A percentile compares a stretch with the other conserved stretches of the same genome.
These are phyloP conservation scores for Bubo scandiacus DNA, from an alignment of 2,113 vertebrate genomes.

Conservation along the genomic window DNA sequence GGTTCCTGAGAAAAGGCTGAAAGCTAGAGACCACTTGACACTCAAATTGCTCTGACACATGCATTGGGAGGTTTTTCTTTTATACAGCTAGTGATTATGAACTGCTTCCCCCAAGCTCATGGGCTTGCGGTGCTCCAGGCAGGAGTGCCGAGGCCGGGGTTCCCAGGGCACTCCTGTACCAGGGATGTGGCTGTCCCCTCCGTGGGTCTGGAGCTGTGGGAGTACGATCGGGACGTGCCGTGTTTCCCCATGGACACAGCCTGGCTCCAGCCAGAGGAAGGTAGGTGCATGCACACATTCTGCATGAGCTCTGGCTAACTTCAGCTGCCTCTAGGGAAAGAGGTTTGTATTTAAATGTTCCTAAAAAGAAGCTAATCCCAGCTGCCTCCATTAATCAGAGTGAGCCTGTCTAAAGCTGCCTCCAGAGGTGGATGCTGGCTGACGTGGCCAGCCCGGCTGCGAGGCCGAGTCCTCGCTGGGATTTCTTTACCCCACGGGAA, in stretches of 20 bases:
- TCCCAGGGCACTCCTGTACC: background rate
- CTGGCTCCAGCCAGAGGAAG: background rate
- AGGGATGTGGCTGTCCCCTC: background rate
- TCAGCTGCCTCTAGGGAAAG: background rate
- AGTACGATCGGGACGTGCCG: background rate
- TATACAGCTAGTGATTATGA: accelerated
- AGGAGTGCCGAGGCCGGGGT: accelerated
- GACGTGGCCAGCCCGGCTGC: background rate
- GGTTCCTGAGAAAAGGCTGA: background rate
- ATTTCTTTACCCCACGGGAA: accelerated
- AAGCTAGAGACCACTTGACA: background rate
- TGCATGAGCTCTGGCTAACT: background rate
- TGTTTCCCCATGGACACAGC: background rate
- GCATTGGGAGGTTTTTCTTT: background rate
- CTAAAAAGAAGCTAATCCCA: background rate
- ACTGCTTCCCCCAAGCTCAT: background rate
- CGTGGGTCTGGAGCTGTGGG: accelerated
- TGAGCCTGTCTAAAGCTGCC: background rate
- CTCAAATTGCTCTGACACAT: accelerated
- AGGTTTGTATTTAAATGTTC: background rate
- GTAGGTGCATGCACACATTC: accelerated
- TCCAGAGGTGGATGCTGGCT: background rate
- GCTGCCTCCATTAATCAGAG: background rate
- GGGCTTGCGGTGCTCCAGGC: background rate
- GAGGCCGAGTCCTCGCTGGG: background rate